A percentile compares a stretch with the other conserved stretches of the same genome.
Evolutionary conservation across 2,113 vertebrate species (phyloP).

Genomic region (Rattus norvegicus): DNA sequence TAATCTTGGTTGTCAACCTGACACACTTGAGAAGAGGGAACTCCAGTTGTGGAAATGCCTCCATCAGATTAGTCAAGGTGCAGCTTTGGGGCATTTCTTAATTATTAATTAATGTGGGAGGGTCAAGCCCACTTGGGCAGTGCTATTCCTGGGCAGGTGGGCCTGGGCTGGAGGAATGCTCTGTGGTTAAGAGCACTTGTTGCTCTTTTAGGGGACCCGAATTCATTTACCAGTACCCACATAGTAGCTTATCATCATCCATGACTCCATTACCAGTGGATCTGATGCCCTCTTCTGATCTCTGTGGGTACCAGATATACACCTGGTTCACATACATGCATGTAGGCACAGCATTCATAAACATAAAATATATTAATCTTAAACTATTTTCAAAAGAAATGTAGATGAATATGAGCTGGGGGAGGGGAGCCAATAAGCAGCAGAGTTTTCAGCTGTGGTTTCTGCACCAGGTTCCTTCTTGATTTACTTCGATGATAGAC

Average conservation of each 20-base stretch:
- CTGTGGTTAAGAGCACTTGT: neutral
- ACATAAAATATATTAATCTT: neutral
- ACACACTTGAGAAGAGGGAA: neutral
- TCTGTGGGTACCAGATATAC: neutral
- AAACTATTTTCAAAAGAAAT: neutral
- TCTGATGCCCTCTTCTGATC: neutral
- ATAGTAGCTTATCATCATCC: neutral
- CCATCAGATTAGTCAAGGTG: neutral
- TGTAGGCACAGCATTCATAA: neutral
- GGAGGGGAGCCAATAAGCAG: neutral
- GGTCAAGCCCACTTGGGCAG: neutral
- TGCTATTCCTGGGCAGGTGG: neutral
- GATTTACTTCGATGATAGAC: neutral
- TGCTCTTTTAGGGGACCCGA: neutral
- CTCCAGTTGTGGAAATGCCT: neutral
- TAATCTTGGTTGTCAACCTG: neutral
- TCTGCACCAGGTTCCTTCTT: neutral
- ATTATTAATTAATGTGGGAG: neutral
- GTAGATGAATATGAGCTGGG: neutral
- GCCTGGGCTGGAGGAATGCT: neutral
- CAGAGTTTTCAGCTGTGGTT: neutral
- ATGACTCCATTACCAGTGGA: neutral
- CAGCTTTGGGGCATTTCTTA: neutral
- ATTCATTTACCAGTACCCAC: neutral
- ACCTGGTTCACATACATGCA: neutral